Conservation (phyloP, 2,797 vertebrate species). For the Pogonophryne albipinna region DNA sequence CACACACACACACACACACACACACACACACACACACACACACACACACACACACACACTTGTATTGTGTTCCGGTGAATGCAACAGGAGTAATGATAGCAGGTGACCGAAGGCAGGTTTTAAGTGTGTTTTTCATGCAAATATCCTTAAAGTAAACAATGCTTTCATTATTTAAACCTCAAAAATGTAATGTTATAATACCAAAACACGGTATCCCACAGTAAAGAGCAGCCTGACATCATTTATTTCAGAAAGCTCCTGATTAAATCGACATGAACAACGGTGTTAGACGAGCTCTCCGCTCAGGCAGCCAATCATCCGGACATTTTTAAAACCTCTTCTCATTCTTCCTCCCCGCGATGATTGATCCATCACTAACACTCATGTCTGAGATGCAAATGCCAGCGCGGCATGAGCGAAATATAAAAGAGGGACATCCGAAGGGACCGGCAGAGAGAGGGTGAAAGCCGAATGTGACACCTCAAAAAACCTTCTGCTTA, state of each 20-base stretch:
- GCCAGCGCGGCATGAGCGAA: constrained; percentile 47
- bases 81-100: constrained; percentile 48
- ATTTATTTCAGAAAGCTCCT: constrained; percentile 4
- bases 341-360: constrained; percentile 47
- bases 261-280: constrained; percentile 45
- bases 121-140: constrained; percentile 6
- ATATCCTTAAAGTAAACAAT: neutral
- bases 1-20: constrained; percentile 18
- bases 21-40: constrained; percentile 42
- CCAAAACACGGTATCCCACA: neutral
- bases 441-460: constrained; percentile 25
- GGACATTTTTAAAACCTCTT: constrained; percentile 67
- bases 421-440: constrained; percentile 48
- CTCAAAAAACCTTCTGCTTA: constrained; percentile 34
- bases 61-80: constrained; percentile 39
- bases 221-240: constrained; percentile 15
- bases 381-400: constrained; percentile 65
- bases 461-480: constrained; percentile 6
- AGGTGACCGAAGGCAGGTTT: constrained; percentile 23
- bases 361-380: constrained; percentile 55
- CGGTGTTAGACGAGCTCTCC: constrained; percentile 25
- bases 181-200: constrained; percentile 14
- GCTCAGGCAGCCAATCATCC: constrained; percentile 60
- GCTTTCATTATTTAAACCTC: constrained; percentile 37
- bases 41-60: constrained; percentile 19